Evolutionary conservation across 2,888 invertebrate genomes (phyloP).

Genomic region (Drosophila mimetica): DNA sequence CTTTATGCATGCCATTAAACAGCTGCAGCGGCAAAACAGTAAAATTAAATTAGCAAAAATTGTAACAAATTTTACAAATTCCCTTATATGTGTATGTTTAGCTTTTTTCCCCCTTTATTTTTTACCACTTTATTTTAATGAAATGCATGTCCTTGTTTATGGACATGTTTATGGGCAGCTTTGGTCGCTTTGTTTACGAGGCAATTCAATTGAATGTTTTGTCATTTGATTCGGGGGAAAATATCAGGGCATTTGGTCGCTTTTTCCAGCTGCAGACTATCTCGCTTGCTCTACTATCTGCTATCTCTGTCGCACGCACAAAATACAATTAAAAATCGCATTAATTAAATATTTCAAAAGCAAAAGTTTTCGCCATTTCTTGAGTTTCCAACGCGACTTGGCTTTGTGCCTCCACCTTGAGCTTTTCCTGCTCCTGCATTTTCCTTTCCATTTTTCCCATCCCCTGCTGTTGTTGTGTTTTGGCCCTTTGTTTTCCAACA

Average conservation of each 20-base stretch:
- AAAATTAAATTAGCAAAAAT: conserved; percentile 73
- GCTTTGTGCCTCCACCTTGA: conserved; percentile 13
- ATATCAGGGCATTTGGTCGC: neutral
- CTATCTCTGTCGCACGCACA: conserved; percentile 28
- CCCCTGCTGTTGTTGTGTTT: conserved; percentile 32
- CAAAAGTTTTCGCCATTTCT: conserved; percentile 75
- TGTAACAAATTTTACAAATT: conserved; percentile 53
- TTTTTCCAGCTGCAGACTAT: conserved; percentile 16
- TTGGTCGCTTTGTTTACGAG: conserved; percentile 40
- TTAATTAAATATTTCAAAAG: conserved; percentile 80
- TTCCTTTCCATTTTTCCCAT: neutral
- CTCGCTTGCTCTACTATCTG: neutral
- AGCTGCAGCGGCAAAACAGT: conserved; percentile 43
- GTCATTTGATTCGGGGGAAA: conserved; percentile 25
- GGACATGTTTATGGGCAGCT: conserved; percentile 50
- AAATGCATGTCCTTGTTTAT: conserved; percentile 51
- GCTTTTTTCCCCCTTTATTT: conserved; percentile 1
- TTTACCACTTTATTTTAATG: conserved; percentile 18
- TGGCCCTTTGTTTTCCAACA: conserved; percentile 65
- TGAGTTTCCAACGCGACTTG: conserved; percentile 67
- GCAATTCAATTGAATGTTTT: conserved; percentile 43
- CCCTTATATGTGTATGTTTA: conserved; percentile 7
- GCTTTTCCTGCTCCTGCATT: neutral
- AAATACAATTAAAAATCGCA: conserved; percentile 79
- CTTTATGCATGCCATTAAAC: conserved; percentile 15